phyloP scores from a whole-genome alignment of 2,113 vertebrate genomes.

The Potamarius usumacintae region DNA sequence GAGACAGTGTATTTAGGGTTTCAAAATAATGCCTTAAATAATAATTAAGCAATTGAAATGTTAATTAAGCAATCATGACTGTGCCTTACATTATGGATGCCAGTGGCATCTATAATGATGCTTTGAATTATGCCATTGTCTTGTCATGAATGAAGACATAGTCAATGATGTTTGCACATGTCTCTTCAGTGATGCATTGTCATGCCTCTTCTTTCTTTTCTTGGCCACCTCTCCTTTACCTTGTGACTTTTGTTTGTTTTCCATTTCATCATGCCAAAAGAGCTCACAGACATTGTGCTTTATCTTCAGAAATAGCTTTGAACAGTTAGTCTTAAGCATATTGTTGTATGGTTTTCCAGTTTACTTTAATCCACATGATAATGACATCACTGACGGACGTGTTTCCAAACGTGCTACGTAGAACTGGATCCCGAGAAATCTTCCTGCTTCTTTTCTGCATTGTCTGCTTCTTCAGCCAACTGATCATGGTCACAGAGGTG shows the following conservation, averaged over 20 bases:
- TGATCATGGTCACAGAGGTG: constrained; percentile 74
- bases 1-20: neutral
- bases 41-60: neutral
- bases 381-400: constrained; percentile 68
- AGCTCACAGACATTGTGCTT: neutral
- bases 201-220: neutral
- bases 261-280: neutral
- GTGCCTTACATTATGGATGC: neutral
- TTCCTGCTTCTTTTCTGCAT: constrained; percentile 70
- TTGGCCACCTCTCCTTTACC: neutral
- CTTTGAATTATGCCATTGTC: neutral
- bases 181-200: neutral
- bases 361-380: constrained; percentile 70
- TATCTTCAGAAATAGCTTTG: neutral
- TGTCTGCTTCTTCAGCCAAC: constrained; percentile 66
- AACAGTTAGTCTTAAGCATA: neutral
- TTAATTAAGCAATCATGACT: too few relatives aligned
- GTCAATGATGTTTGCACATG: neutral
- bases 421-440: constrained; percentile 58
- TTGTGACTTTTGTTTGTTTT: neutral
- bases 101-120: neutral
- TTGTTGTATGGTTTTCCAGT: constrained; percentile 46
- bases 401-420: constrained; percentile 67
- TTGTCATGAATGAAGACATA: neutral
- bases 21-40: neutral